These are phyloP conservation scores for Aselliscus stoliczkanus DNA, from an alignment of 2,797 vertebrate species.

Conservation along the genomic window DNA sequence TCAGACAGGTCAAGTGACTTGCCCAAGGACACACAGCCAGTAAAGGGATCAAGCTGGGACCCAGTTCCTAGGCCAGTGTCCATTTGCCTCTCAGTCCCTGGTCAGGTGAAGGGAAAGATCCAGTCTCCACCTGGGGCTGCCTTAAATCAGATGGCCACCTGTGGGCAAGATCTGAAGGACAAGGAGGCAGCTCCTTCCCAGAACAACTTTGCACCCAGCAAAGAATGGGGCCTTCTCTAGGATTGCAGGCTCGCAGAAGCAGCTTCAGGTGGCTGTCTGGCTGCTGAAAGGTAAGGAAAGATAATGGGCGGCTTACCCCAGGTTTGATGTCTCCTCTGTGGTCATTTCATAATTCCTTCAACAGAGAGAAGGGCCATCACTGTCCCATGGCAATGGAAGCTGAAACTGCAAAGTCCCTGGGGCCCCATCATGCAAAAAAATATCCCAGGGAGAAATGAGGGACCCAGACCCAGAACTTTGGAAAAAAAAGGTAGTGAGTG, in stretches of 20 bases:
- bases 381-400: not conserved
- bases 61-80: too few species aligned
- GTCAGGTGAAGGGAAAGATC: not conserved
- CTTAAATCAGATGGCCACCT: not conserved
- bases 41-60: not conserved
- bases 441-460: not conserved
- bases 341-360: not conserved
- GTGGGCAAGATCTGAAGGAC: not conserved
- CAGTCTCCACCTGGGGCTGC: not conserved
- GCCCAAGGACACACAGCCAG: not conserved
- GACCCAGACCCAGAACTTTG: not conserved
- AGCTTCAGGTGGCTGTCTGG: not conserved
- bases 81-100: not conserved
- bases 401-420: not conserved
- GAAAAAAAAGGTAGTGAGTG: not conserved
- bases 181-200: not conserved
- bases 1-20: not conserved
- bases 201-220: not conserved
- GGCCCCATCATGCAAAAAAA: not conserved
- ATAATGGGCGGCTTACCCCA: not conserved
- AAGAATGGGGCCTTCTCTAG: not conserved
- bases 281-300: not conserved
- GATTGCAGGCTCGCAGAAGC: not conserved
- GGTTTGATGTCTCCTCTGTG: not conserved
- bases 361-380: not conserved